Evolutionary conservation across 1,140 invertebrate genomes (phyloP).

Genomic region (Eumeta japonica): DNA sequence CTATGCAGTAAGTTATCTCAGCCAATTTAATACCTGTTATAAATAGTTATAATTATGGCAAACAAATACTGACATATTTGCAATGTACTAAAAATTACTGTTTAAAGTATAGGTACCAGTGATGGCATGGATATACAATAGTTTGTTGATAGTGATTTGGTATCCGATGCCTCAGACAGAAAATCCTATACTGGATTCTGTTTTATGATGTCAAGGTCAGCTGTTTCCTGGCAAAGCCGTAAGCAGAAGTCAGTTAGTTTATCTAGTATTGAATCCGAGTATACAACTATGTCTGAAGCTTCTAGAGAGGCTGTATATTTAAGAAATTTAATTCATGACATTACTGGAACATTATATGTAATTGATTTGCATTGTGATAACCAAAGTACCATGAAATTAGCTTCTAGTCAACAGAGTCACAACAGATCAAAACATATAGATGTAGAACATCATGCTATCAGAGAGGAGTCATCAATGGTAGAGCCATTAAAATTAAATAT

Average conservation of each 20-base stretch:
- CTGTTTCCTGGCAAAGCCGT: background rate
- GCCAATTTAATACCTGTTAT: too few relatives aligned
- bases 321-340: background rate
- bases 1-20: too few relatives aligned
- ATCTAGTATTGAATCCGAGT: too few relatives aligned
- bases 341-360: background rate
- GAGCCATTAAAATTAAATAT: too few relatives aligned
- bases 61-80: too few relatives aligned
- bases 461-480: too few relatives aligned
- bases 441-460: background rate
- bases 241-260: background rate
- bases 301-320: background rate
- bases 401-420: background rate
- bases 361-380: background rate
- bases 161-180: background rate
- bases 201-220: too few relatives aligned
- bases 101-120: too few relatives aligned
- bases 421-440: background rate
- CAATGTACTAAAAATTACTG: too few relatives aligned
- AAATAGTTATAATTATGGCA: too few relatives aligned
- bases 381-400: background rate
- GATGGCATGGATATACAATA: too few relatives aligned
- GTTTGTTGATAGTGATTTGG: background rate
- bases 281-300: background rate
- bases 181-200: too few relatives aligned